phyloP scores from a whole-genome alignment of 2,113 vertebrate genomes.

The Callithrix jacchus region DNA sequence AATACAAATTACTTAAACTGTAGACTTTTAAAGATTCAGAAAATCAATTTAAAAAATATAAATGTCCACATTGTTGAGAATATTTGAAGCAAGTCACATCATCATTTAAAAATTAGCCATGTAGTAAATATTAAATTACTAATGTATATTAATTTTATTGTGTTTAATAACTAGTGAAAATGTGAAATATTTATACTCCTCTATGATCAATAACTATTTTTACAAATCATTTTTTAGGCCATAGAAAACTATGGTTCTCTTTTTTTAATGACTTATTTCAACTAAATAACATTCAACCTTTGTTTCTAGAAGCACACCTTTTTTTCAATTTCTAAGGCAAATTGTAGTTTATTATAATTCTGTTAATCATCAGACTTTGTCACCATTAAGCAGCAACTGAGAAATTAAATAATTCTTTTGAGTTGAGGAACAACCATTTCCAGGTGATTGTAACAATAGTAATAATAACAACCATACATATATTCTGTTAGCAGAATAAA shows the following conservation, averaged over 20 bases:
- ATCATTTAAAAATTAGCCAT: constrained; percentile 15
- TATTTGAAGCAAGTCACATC: background rate
- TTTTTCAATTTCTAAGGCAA: constrained; percentile 17
- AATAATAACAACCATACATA: background rate
- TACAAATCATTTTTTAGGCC: background rate
- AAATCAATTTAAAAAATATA: constrained; percentile 3
- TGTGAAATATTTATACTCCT: background rate
- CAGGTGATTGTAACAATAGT: background rate
- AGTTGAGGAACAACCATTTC: background rate
- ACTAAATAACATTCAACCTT: background rate
- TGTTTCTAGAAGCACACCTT: background rate
- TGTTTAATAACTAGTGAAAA: constrained; percentile 36
- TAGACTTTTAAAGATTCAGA: constrained; percentile 2
- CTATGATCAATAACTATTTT: background rate
- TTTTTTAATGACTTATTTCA: constrained; percentile 33
- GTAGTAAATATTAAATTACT: constrained; percentile 12
- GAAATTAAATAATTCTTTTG: background rate
- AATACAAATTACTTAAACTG: constrained; percentile 27
- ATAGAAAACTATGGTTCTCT: background rate
- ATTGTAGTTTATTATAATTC: background rate
- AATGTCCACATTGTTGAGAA: background rate
- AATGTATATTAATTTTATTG: background rate
- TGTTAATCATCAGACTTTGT: background rate
- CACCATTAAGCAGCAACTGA: background rate
- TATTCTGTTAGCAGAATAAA: constrained; percentile 5